Conservation (phyloP, 2,113 vertebrate species). For the Phodopus roborovskii region DNA sequence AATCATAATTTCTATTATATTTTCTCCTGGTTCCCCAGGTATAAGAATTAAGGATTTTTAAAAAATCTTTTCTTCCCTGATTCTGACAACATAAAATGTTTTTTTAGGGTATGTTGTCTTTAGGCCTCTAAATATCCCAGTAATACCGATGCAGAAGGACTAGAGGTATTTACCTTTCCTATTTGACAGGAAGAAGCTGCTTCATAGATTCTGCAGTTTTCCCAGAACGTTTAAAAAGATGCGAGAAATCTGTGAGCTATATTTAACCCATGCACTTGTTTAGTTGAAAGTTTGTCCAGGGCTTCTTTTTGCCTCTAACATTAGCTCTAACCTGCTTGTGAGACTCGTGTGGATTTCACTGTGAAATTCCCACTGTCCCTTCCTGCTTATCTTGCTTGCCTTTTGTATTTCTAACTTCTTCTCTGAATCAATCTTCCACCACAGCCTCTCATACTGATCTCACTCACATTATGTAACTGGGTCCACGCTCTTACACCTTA, state of each 20-base stretch:
- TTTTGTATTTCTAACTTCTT: not conserved
- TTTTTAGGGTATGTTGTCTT: slow-evolving; percentile 9
- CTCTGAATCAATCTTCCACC: not conserved
- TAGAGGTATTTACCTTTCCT: not conserved
- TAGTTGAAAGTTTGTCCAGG: not conserved
- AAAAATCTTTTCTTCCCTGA: not conserved
- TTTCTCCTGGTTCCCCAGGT: not conserved
- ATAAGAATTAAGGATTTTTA: not conserved
- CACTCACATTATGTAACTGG: not conserved
- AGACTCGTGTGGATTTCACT: no score
- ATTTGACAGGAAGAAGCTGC: not conserved
- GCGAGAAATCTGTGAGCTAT: not conserved
- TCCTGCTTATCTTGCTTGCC: not conserved
- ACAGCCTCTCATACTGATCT: not conserved
- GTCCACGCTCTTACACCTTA: not conserved
- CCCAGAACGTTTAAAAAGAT: not conserved
- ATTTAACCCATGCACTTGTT: slow-evolving; percentile 1
- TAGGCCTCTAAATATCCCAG: not conserved
- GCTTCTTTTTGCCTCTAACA: not conserved
- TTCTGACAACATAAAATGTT: not conserved
- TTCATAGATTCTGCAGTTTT: not conserved
- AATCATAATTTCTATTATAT: not conserved
- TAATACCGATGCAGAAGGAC: not conserved
- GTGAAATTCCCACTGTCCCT: not conserved
- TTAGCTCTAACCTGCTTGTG: not conserved